Percentiles rank a stretch among this genome's conserved stretches.
Evolutionary conservation across 2,797 vertebrate species (phyloP).

Genomic region (Mergus octosetaceus): DNA sequence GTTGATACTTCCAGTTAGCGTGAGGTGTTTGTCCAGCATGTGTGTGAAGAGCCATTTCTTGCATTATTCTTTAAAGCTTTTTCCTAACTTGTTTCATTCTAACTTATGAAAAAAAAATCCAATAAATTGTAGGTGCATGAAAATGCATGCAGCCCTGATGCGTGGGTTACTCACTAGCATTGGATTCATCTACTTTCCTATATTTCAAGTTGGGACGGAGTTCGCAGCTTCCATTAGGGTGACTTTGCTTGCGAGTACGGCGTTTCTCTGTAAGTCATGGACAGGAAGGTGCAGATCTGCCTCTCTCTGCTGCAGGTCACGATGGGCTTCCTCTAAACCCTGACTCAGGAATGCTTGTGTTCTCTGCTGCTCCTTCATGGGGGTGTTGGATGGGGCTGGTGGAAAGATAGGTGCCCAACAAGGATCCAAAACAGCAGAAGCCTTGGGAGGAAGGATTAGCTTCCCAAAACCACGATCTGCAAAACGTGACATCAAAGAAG

Average conservation of each 20-base stretch:
- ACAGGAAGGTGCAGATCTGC: background rate
- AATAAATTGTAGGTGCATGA: background rate
- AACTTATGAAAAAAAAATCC: background rate
- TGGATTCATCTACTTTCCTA: background rate
- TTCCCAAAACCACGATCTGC: background rate
- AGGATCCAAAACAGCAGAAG: background rate
- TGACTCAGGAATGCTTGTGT: background rate
- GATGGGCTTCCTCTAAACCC: background rate
- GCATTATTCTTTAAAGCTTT: background rate
- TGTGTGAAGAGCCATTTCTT: background rate
- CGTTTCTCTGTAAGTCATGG: background rate
- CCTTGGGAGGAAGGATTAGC: background rate
- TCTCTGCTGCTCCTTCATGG: fast-evolving
- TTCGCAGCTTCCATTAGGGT: background rate
- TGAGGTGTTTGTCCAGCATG: background rate
- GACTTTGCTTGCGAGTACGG: background rate
- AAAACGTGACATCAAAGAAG: background rate
- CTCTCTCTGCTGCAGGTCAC: background rate
- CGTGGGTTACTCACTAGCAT: background rate
- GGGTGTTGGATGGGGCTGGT: background rate
- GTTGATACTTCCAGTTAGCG: background rate
- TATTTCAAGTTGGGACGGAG: background rate
- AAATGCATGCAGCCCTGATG: background rate
- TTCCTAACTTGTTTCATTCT: background rate
- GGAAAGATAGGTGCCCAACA: background rate